Base-by-base conservation (phyloP, 2,888 invertebrate species). In the Drosophila hamatofila region DNA sequence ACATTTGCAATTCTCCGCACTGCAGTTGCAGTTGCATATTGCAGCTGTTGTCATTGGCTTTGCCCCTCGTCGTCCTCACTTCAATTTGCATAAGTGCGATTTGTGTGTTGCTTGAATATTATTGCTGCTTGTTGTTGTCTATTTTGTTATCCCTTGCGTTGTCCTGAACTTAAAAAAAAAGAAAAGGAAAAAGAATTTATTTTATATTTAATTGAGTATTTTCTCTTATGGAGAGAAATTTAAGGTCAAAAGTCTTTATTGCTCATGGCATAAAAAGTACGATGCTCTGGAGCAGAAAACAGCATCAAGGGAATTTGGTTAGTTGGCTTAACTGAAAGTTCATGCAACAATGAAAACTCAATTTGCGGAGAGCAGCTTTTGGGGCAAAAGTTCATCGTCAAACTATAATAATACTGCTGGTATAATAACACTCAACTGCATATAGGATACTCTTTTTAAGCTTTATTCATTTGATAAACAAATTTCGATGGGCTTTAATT, bases 51-150 rank as follows among this genome's bases (percentile, higher is more conserved):
- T 30, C 33, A 18, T 52, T 58, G 55, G 56, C 46, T 41, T 33
- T 27, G 14, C 44, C 33, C 21, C 30, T 16, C 5, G 42, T 42
- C 49, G 9, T 30, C n/a, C 64, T 25, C 52, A 12, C 80, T 72
- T 60, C 64, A 75, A 80, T 81, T 75, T 69, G 49, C 59, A 80
- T 70, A 80, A 82, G 48, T 80, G 66, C 54, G 27, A 44, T 16
- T 25, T 30, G 46, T 61, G 25, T n/a, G 35, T 25, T 8, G 23
- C 7, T n/a, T 54, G 37, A 9, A n/a, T 37, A 16, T 52, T 30
- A 9, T 30, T 30, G 30, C 30, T 30, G 11, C 8, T 11, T 30
- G 30, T 30, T 30, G 30, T 49, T 18, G n/a, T 18, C 33, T 35
- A 21, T 4, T 16, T 35, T 5, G 16, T 4, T 35, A 52, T 33